These are phyloP conservation scores for Notechis scutatus DNA, from an alignment of 2,113 vertebrate species.

Conservation along the genomic window DNA sequence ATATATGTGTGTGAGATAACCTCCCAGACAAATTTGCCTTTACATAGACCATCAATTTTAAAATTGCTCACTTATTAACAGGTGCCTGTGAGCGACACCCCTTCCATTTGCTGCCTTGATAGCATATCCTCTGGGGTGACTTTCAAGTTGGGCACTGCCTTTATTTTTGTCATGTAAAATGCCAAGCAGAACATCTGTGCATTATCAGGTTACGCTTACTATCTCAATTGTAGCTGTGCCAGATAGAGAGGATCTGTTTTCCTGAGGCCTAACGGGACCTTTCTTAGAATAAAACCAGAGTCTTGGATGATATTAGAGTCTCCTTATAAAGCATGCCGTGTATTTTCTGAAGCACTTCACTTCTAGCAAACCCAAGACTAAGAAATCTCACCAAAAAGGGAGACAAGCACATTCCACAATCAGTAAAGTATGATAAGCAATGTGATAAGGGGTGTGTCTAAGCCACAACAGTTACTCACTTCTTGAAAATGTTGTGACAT, in stretches of 20 bases:
- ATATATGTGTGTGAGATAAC: slow-evolving; percentile 7
- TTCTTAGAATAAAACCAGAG: rapidly evolving
- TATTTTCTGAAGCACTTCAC: slow-evolving; percentile 19
- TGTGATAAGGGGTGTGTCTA: background rate
- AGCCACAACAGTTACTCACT: background rate
- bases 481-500: background rate
- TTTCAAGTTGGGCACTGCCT: slow-evolving; percentile 3
- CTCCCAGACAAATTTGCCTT: slow-evolving; percentile 19
- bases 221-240: slow-evolving; percentile 7
- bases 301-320: background rate
- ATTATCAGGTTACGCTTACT: slow-evolving; percentile 1
- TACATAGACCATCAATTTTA: background rate
- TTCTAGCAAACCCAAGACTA: slow-evolving; percentile 15
- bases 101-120: slow-evolving; percentile 4
- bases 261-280: slow-evolving; percentile 27
- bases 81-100: background rate
- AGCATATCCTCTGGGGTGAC: slow-evolving; percentile 6
- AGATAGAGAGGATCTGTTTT: slow-evolving; percentile 24
- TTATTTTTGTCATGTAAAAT: slow-evolving; percentile 35
- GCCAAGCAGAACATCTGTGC: slow-evolving; percentile 18
- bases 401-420: slow-evolving; percentile 15
- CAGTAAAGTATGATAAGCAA: slow-evolving; percentile 10
- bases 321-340: background rate
- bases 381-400: slow-evolving; percentile 29
- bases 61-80: slow-evolving; percentile 28